Evolutionary conservation across 2,797 vertebrate species (phyloP).

Genomic region (Myoxocephalus aenaeus): DNA sequence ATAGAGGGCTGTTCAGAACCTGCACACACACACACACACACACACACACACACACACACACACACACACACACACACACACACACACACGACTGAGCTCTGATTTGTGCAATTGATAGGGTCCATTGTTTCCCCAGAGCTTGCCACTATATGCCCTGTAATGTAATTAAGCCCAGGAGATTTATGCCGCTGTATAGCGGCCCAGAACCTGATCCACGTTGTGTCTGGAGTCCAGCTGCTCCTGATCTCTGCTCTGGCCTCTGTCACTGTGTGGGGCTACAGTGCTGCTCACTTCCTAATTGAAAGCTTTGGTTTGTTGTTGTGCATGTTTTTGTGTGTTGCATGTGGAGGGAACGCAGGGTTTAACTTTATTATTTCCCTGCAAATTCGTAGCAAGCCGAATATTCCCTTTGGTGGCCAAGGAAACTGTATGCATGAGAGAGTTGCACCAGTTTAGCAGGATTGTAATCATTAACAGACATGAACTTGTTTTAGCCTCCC

Average conservation of each 20-base stretch:
- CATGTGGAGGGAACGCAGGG: neutral
- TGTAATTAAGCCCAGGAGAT: conserved; percentile 96
- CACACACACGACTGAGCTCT: conserved; percentile 85
- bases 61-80: conserved; percentile 49
- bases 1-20: conserved; percentile 81
- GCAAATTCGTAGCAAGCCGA: conserved; percentile 29
- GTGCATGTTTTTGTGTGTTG: conserved; percentile 18
- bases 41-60: conserved; percentile 37
- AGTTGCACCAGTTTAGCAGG: conserved; percentile 46
- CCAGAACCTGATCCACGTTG: conserved; percentile 97
- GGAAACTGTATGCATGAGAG: conserved; percentile 40
- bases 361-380: conserved; percentile 70
- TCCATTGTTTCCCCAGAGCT: conserved; percentile 92
- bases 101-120: conserved; percentile 90
- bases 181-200: conserved; percentile 90
- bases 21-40: conserved; percentile 28
- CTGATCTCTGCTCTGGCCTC: conserved; percentile 89
- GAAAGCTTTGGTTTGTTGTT: conserved; percentile 43
- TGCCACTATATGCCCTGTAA: conserved; percentile 93
- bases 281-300: conserved; percentile 48
- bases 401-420: conserved; percentile 7
- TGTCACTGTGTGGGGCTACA: conserved; percentile 67
- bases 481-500: conserved; percentile 66
- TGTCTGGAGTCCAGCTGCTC: conserved; percentile 92
- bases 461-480: conserved; percentile 84